Evolutionary conservation across 2,888 invertebrate species (phyloP), one percentile per base, ranked within the genome.

Genomic region (Conus canariensis): DNA sequence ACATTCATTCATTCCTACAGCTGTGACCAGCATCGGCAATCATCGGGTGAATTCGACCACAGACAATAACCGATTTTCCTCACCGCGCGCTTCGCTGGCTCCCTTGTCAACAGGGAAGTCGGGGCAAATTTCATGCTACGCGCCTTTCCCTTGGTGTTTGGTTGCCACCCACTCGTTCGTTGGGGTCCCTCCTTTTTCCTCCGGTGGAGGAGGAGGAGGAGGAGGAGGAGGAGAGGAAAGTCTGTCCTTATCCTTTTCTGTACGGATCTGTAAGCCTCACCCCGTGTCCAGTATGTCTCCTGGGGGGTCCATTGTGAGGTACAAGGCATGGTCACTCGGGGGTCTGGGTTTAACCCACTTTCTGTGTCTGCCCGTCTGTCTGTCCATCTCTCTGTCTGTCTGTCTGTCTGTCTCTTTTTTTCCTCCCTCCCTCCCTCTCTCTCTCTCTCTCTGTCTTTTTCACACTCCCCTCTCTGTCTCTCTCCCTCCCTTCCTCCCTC

Each of bases 51-150:
- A 86, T 30, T 59, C 67, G n/a, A n/a, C 59, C 86, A 67, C 22
- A 67, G 45, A 67, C 4, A 86, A 77, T 64, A 64, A 64, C 64
- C 82, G 86, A 85, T 86, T 22, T 64, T 64, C 22, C 12, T 16
- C 64, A 86, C 60, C 25, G 30, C 60, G 30, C 86, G 67, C 86
- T 86, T 67, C 86, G 45, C 60, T 86, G 86, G 86, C 25, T 67
- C 64, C 86, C 86, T 86, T 64, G 30, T 67, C 12, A 86, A 67
- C 86, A 67, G 86, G 45, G 86, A 25, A 64, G 86, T 19, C 86
- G 25, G 25, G 67, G 67, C 86, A 86, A 86, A 86, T 86, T 64
- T 86, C 86, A 86, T 59, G 67, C 60, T 86, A 86, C 67, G 67
- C 64, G 19, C 67, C 10, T 83, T 30, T 59, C 85, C 25, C 22